Evolutionary conservation across 2,113 vertebrate genomes (phyloP).

Genomic region (Hippocampus barbouri): DNA sequence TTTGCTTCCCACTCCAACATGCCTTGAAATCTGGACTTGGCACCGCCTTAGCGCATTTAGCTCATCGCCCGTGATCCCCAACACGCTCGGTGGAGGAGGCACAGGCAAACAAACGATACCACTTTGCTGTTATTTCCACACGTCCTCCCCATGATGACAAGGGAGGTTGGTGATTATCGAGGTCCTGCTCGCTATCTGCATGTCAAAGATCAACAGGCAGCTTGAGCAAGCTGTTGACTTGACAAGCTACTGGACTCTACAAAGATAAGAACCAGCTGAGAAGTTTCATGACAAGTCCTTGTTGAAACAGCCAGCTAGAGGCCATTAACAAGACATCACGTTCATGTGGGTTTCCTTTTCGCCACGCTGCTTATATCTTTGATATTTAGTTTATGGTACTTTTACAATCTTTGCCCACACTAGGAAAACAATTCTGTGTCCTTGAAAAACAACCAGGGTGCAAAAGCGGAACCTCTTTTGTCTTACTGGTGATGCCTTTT

Average conservation of each 20-base stretch:
- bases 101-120: conserved; percentile 23
- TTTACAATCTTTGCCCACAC: too few species aligned
- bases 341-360: neutral
- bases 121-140: conserved; percentile 6
- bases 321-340: neutral
- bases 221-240: conserved; percentile 20
- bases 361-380: neutral
- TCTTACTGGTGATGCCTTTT: neutral
- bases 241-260: conserved; percentile 16
- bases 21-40: neutral
- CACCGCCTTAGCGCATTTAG: conserved; percentile 14
- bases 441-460: too few species aligned
- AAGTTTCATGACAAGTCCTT: neutral
- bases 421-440: too few species aligned
- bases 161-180: conserved; percentile 47
- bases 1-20: conserved; percentile 8
- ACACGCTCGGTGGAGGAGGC: conserved; percentile 18
- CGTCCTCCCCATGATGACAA: conserved; percentile 29
- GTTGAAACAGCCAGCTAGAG: neutral
- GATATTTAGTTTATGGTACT: too few species aligned
- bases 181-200: conserved; percentile 5
- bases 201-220: conserved; percentile 37
- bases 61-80: conserved; percentile 25
- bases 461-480: neutral
- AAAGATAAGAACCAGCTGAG: conserved; percentile 1